phyloP scores from a whole-genome alignment of 1,140 invertebrate species.

The Atta colombica region DNA sequence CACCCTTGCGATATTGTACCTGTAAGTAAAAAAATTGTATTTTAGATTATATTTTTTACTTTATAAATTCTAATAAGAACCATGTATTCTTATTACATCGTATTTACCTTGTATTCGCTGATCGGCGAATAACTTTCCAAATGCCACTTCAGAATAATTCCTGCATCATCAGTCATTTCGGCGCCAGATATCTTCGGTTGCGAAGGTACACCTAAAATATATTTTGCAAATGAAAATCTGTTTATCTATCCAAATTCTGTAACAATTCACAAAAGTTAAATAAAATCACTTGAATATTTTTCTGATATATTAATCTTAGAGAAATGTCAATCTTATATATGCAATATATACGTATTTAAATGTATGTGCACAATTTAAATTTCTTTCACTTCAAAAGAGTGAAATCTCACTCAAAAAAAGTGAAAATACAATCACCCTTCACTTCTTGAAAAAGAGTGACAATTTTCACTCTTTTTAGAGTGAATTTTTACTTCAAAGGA shows the following conservation, averaged over 20 bases:
- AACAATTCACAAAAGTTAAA: background rate
- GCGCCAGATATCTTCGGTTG: conserved; percentile 73
- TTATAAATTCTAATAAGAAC: background rate
- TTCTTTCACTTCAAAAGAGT: no score
- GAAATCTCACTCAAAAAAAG: no score
- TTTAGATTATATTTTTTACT: background rate
- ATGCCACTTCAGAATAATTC: conserved; percentile 84
- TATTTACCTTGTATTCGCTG: conserved; percentile 82
- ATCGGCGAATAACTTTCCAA: conserved; percentile 86
- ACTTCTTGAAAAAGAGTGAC: no score
- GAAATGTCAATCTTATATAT: background rate
- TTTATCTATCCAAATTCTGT: background rate
- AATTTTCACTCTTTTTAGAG: no score
- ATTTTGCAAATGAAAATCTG: conserved; percentile 18
- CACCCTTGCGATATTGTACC: conserved; percentile 79
- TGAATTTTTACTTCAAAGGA: no score
- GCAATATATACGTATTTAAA: background rate
- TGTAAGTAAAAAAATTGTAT: conserved; percentile 54
- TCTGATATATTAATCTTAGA: background rate
- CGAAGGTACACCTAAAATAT: conserved; percentile 78
- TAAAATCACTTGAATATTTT: background rate
- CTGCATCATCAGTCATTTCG: conserved; percentile 75
- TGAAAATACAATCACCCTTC: no score
- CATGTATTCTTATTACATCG: background rate
- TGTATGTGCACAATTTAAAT: no score